These are phyloP conservation scores for Calyptomena viridis DNA, from an alignment of 2,113 vertebrate genomes.

Conservation along the genomic window DNA sequence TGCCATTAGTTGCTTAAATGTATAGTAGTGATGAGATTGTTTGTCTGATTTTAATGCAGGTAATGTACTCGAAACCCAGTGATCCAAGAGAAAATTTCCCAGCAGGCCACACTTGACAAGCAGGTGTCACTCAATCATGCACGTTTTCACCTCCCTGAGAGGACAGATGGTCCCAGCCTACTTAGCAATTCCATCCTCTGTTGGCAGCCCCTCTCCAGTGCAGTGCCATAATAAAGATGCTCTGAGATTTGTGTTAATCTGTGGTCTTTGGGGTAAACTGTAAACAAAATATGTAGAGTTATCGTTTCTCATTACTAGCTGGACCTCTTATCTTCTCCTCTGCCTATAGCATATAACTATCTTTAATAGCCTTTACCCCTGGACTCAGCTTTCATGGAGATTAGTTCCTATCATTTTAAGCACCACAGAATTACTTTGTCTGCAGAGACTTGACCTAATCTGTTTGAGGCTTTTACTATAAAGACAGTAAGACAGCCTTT, in stretches of 20 bases:
- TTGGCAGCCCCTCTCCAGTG: slow-evolving; percentile 66
- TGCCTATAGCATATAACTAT: slow-evolving; percentile 55
- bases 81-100: slow-evolving; percentile 79
- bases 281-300: slow-evolving; percentile 73
- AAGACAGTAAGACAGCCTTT: slow-evolving; percentile 43
- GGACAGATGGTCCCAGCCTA: slow-evolving; percentile 78
- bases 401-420: slow-evolving; percentile 69
- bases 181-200: slow-evolving; percentile 78
- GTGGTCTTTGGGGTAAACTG: slow-evolving; percentile 75
- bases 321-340: slow-evolving; percentile 63
- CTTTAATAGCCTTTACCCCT: slow-evolving; percentile 56
- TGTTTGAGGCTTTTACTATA: slow-evolving; percentile 58
- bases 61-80: slow-evolving; percentile 76
- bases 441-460: slow-evolving; percentile 72
- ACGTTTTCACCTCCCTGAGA: slow-evolving; percentile 68
- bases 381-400: slow-evolving; percentile 66
- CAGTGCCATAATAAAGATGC: slow-evolving; percentile 70
- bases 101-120: slow-evolving; percentile 80
- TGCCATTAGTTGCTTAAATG: slow-evolving; percentile 1
- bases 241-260: slow-evolving; percentile 73
- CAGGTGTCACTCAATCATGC: slow-evolving; percentile 86
- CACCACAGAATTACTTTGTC: slow-evolving; percentile 67
- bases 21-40: slow-evolving; percentile 26
- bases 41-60: slow-evolving; percentile 84
- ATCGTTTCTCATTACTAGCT: slow-evolving; percentile 71